Evolutionary conservation across 2,888 invertebrate species (phyloP), one percentile per base, ranked within the genome.

Genomic region (Poecilobothrus nobilitatus): DNA sequence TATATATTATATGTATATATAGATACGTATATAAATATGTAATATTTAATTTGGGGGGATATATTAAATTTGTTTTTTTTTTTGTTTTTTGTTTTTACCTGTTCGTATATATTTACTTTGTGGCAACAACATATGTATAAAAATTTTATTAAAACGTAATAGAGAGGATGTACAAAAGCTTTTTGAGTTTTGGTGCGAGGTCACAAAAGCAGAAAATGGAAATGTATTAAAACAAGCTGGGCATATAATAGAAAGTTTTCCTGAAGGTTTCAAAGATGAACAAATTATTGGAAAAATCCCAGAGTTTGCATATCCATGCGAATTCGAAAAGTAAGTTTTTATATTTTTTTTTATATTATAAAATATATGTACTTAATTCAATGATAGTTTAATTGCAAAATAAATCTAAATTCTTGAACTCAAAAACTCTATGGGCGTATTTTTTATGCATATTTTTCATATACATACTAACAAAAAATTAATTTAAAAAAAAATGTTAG

Each of bases 231-330:
- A 75, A 62, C 74, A 77, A 33, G 73, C 77, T 72, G 81, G 80
- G 65, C 71, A 90, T 83, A 90, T 95, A 75, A 83, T 92, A 66
- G 91, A 90, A 80, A 91, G 91, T 80, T 95, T 90, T 82, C 95
- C 96, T 65, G 91, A 91, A 73, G 86, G 86, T 70, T 95, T 90
- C 80, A 88, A 87, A 77, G 92, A 94, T 83, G 88, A 91, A 80
- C 93, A 92, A 80, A 89, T 94, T 74, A 84, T 96, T 70, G 91
- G 89, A 80, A 89, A 91, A 76, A 90, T 95, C 76, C 93, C 95
- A 65, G 91, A 94, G 83, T 96, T 96, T 85, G 91, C 94, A 75
- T 96, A 92, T 84, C 95, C 92, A 20, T 92, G 91, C 79, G 87
- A 88, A 78, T 86, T 90, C 78, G 87, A 89, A 80, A 89, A 89